Conservation (phyloP, 2,113 vertebrate genomes). For the Lutjanus erythropterus region DNA sequence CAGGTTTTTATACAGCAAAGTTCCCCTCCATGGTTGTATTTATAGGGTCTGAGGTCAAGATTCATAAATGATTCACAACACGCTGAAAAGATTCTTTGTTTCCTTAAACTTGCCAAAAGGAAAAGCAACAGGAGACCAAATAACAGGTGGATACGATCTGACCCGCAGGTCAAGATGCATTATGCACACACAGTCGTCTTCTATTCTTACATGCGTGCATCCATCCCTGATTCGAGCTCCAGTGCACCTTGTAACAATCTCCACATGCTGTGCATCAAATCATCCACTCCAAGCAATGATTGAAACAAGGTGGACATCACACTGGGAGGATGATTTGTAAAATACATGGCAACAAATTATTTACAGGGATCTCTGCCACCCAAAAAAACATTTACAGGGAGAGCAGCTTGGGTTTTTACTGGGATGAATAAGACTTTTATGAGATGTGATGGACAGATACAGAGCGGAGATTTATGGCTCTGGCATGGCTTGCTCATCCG, state of each 20-base stretch:
- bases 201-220: slow-evolving; percentile 33
- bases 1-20: slow-evolving; percentile 4
- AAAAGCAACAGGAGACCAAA: slow-evolving; percentile 27
- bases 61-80: slow-evolving; percentile 45
- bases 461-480: slow-evolving; percentile 59
- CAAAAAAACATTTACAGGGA: slow-evolving; percentile 45
- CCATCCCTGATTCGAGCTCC: slow-evolving; percentile 35
- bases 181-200: slow-evolving; percentile 45
- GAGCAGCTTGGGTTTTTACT: slow-evolving; percentile 40
- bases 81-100: slow-evolving; percentile 31
- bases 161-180: slow-evolving; percentile 56
- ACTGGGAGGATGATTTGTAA: slow-evolving; percentile 54
- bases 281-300: slow-evolving; percentile 44
- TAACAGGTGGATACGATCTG: slow-evolving; percentile 53
- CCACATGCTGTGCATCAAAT: slow-evolving; percentile 50
- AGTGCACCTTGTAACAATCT: slow-evolving; percentile 74
- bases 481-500: slow-evolving; percentile 40
- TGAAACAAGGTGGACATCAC: slow-evolving; percentile 61
- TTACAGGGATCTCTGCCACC: slow-evolving; percentile 56
- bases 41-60: slow-evolving; percentile 34
- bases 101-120: slow-evolving; percentile 35
- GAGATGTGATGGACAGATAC: slow-evolving; percentile 69
- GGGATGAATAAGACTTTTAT: slow-evolving; percentile 64
- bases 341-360: slow-evolving; percentile 63
- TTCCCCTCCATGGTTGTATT: slow-evolving; percentile 16